phyloP scores from a whole-genome alignment of 2,113 vertebrate genomes.

The Caranx melampygus region DNA sequence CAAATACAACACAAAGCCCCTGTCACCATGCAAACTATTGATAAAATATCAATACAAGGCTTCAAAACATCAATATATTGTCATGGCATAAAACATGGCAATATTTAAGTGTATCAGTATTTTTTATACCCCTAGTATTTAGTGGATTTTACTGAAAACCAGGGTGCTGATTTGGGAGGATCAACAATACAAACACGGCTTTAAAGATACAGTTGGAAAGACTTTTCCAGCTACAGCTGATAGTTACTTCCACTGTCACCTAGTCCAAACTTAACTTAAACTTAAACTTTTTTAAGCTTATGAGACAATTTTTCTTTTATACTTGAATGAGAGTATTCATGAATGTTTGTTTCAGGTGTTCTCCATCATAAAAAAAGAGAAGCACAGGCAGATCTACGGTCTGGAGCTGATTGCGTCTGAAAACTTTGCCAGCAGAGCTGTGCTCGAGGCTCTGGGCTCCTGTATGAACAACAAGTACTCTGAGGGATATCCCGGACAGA shows the following conservation, averaged over 20 bases:
- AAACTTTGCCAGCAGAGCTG: conserved; percentile 96
- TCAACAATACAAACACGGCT: neutral
- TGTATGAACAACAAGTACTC: conserved; percentile 99
- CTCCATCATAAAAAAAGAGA: conserved; percentile 94
- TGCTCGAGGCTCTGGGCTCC: conserved; percentile 96
- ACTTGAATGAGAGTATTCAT: neutral
- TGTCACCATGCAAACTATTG: too few species aligned
- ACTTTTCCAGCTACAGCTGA: too few species aligned
- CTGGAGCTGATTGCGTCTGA: conserved; percentile 96
- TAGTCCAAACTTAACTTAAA: neutral
- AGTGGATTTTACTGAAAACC: neutral
- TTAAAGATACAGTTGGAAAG: neutral
- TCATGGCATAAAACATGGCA: too few species aligned
- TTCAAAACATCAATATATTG: too few species aligned
- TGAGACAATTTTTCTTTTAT: neutral
- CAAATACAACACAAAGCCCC: too few species aligned
- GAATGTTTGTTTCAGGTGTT: conserved; percentile 85
- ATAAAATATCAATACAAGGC: too few species aligned
- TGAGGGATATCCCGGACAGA: conserved; percentile 96
- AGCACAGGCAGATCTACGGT: conserved; percentile 89
- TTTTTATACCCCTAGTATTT: neutral
- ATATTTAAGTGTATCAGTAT: too few species aligned
- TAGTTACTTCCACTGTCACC: too few species aligned
- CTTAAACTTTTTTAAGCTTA: neutral
- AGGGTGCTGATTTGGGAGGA: too few species aligned